These are phyloP conservation scores for Rhabdornis inornatus DNA, from an alignment of 2,113 vertebrate genomes.

Conservation along the genomic window DNA sequence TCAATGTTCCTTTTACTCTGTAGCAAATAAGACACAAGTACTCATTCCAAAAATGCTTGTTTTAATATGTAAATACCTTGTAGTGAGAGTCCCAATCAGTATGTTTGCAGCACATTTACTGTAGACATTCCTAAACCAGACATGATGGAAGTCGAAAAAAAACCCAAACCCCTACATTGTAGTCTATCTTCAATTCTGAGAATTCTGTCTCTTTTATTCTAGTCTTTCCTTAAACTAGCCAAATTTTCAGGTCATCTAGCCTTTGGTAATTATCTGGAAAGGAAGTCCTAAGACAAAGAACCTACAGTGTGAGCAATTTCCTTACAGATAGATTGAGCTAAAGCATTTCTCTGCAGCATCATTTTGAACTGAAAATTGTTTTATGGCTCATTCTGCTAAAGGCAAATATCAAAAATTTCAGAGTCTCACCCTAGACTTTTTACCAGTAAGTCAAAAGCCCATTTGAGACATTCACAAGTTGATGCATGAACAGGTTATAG, in stretches of 20 bases:
- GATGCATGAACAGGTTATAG: not conserved
- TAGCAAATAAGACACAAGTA: not conserved
- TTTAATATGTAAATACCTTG: not conserved
- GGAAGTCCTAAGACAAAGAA: not conserved
- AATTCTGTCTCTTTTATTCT: not conserved
- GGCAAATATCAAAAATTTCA: not conserved
- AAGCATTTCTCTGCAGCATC: not conserved
- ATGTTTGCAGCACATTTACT: not conserved
- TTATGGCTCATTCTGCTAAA: not conserved
- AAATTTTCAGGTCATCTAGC: not conserved
- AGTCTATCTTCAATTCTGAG: not conserved
- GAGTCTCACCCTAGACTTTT: not conserved
- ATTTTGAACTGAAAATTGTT: not conserved
- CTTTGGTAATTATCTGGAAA: not conserved
- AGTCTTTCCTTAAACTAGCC: not conserved
- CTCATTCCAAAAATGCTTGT: not conserved
- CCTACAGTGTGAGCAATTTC: not conserved
- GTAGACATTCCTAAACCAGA: not conserved
- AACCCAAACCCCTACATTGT: accelerated
- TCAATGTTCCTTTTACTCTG: not conserved
- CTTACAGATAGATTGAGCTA: not conserved
- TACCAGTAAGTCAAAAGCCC: not conserved
- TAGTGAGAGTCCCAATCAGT: not conserved
- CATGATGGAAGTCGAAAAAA: not conserved
- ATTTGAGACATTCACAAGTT: not conserved